Evolutionary conservation across 2,888 invertebrate species (phyloP).

Genomic region (Drosophila koepferae): DNA sequence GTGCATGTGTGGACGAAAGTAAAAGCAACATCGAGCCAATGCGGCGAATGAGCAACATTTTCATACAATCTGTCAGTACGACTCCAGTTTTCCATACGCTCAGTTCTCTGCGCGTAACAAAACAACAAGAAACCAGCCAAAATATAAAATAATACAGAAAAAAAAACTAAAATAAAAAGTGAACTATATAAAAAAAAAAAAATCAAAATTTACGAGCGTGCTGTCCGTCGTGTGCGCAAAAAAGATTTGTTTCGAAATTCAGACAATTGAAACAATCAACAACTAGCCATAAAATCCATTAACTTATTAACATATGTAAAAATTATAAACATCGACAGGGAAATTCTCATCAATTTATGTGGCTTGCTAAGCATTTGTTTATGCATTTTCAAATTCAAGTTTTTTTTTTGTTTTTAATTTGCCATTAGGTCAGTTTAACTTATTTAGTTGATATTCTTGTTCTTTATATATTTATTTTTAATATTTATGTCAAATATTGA

Average conservation of each 20-base stretch:
- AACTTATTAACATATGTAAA: constrained; percentile 63
- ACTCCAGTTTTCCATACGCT: constrained; percentile 71
- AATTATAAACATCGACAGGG: constrained; percentile 60
- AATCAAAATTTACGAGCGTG: constrained; percentile 49
- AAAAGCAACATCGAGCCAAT: constrained; percentile 60
- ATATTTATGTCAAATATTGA: constrained; percentile 75
- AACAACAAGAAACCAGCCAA: background rate
- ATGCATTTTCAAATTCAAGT: constrained; percentile 7
- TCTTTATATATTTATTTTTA: constrained; percentile 16
- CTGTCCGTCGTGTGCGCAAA: constrained; percentile 29
- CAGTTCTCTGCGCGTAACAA: constrained; percentile 58
- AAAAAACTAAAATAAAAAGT: constrained; percentile 13
- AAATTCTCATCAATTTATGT: constrained; percentile 37
- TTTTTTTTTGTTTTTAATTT: background rate
- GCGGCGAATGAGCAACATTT: constrained; percentile 72
- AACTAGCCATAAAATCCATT: constrained; percentile 57
- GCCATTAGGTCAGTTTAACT: background rate
- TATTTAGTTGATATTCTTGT: background rate
- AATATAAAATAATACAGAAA: constrained; percentile 13
- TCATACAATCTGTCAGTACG: constrained; percentile 46
- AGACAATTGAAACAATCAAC: constrained; percentile 53
- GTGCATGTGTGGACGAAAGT: constrained; percentile 35
- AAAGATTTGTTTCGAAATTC: constrained; percentile 46
- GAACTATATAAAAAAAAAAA: constrained; percentile 21
- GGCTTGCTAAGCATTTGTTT: constrained; percentile 14